These are phyloP conservation scores for Anguilla pacifica DNA, from an alignment of 2,797 vertebrate species.

Conservation along the genomic window DNA sequence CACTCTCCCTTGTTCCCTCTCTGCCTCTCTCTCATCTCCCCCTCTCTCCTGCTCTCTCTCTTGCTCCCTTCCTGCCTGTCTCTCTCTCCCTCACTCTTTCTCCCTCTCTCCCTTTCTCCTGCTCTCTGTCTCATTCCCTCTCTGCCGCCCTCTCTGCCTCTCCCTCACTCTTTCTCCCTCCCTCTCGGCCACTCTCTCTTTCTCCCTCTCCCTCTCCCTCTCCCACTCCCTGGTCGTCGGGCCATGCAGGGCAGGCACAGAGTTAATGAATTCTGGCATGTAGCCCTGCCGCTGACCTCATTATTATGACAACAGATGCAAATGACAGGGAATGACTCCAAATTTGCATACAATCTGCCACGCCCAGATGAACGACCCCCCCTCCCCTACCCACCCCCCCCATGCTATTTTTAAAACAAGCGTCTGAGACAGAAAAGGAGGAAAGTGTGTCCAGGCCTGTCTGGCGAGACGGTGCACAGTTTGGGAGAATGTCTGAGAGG, in stretches of 20 bases:
- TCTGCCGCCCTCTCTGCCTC: background rate
- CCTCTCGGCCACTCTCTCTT: too few species aligned
- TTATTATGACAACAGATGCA: conserved; percentile 43
- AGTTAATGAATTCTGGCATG: background rate
- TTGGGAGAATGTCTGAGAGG: background rate
- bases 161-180: too few species aligned
- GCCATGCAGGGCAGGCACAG: background rate
- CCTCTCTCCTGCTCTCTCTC: background rate
- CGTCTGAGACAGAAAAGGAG: background rate
- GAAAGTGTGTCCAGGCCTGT: background rate
- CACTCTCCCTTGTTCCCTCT: background rate
- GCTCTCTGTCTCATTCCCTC: too few species aligned
- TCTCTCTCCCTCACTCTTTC: background rate
- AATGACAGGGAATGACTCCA: conserved; percentile 33
- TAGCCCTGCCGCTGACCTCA: background rate
- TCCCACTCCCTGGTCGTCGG: conserved; percentile 17
- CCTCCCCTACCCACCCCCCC: too few species aligned
- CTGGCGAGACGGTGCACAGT: background rate
- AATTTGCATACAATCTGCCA: conserved; percentile 26
- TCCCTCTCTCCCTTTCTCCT: background rate
- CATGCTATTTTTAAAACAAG: background rate
- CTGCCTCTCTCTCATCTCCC: background rate
- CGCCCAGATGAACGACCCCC: background rate
- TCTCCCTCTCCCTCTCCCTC: conserved; percentile 27
- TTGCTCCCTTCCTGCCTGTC: background rate